Base-by-base conservation (phyloP, 2,888 invertebrate genomes). In the Mayetiola destructor region DNA sequence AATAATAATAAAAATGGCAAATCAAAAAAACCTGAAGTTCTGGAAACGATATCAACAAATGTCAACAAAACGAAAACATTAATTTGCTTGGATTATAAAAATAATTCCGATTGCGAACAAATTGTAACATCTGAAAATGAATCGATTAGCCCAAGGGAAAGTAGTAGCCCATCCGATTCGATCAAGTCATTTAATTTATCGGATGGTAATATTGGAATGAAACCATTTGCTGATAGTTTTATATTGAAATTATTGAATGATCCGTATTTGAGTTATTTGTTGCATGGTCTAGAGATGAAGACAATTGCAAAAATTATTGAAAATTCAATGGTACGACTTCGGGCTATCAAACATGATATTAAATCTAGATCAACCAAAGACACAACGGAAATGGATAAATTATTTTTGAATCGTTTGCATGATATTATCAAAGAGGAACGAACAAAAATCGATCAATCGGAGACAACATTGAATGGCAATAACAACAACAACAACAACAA, bases 131-230 rank as follows among this genome's bases (percentile, higher is more conserved):
- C 27, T 3, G 27, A 42, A 10, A 14, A 42, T 8, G 23, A 39
- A 16, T 58, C 40, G 10, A 32, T 48, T 3, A 2, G 55, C 32
- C 40, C 29, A 20, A 18, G 12, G n/a, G 14, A 8, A 9, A 20
- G 2, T 9, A 21, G 35, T 5, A 56, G 2, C 18, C 2, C 20
- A 5, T 14, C 40, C n/a, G 71, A n/a, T 52, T 6, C 71, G 42
- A 75, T 81, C 63, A 85, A 86, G 69, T 73, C 85, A 61, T 80
- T 86, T 64, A 85, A 86, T 48, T 85, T 85, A 67, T 32, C 21
- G 1, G 18, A 53, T 32, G 21, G 16, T 39, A 29, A 12, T n/a
- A n/a, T 30, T 21, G 20, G 14, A 36, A 18, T 37, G 36, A 63
- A 63, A 40, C 61, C 59, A 56, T 61, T 62, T 55, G 37, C 18